These are phyloP conservation scores for Nomada fabriciana DNA, from an alignment of 2,888 invertebrate genomes.

Conservation along the genomic window DNA sequence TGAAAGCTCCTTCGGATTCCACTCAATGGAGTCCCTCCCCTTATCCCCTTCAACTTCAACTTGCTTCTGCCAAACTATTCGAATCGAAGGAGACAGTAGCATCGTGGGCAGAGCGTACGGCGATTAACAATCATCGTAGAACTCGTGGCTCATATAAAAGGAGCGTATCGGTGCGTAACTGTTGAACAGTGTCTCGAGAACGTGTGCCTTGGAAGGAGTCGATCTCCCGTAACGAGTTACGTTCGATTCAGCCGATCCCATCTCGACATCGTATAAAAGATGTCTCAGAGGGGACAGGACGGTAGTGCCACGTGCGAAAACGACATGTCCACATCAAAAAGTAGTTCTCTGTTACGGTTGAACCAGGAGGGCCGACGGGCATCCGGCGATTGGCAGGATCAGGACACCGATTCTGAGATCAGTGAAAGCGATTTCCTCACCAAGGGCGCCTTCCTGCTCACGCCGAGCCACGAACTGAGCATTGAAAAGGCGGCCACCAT, in stretches of 20 bases:
- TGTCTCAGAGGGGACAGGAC: slow-evolving; percentile 77
- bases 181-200: slow-evolving; percentile 53
- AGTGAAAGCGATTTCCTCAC: slow-evolving; percentile 92
- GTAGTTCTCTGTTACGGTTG: slow-evolving; percentile 77
- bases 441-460: slow-evolving; percentile 92
- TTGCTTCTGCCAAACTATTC: not conserved
- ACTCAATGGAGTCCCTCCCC: too few relatives aligned
- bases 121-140: slow-evolving; percentile 12
- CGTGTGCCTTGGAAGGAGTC: slow-evolving; percentile 56
- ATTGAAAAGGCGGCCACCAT: slow-evolving; percentile 94
- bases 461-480: slow-evolving; percentile 93
- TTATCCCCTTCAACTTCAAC: too few relatives aligned
- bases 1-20: too few relatives aligned
- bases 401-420: slow-evolving; percentile 92
- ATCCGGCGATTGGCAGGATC: slow-evolving; percentile 84
- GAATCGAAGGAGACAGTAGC: not conserved
- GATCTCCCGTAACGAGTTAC: slow-evolving; percentile 67
- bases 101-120: slow-evolving; percentile 38
- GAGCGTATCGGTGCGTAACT: slow-evolving; percentile 58
- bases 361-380: slow-evolving; percentile 84
- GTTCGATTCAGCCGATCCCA: slow-evolving; percentile 61
- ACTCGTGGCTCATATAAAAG: slow-evolving; percentile 55
- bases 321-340: slow-evolving; percentile 82
- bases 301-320: slow-evolving; percentile 79
- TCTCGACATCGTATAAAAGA: slow-evolving; percentile 75